Conservation (phyloP, 2,113 vertebrate genomes). For the Chloropsis cyanopogon region DNA sequence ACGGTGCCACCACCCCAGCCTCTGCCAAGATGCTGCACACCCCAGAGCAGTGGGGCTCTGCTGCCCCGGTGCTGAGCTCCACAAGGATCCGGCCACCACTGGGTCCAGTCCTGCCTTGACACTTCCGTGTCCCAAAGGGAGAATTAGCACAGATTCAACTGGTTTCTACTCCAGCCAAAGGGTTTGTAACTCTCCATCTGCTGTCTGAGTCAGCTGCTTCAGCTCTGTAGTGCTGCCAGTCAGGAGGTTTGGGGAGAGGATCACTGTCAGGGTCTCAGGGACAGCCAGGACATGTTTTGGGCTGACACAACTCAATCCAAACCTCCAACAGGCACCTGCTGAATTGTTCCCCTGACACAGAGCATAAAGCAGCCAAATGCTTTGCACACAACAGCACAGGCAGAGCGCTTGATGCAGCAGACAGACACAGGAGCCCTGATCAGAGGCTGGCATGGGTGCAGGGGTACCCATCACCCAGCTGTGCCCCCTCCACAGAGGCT, state of each 20-base stretch:
- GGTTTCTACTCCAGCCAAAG: neutral
- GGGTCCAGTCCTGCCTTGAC: accelerated
- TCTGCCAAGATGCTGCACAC: accelerated
- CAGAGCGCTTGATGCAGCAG: neutral
- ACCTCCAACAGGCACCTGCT: neutral
- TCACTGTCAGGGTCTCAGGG: neutral
- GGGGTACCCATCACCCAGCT: neutral
- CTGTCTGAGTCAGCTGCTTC: neutral
- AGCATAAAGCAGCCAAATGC: neutral
- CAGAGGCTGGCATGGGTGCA: neutral
- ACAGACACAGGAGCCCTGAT: neutral
- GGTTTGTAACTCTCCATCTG: neutral
- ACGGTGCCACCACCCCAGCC: accelerated
- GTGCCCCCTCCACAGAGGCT: neutral
- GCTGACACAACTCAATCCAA: neutral
- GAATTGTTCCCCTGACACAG: neutral
- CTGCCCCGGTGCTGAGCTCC: neutral
- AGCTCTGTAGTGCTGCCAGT: neutral
- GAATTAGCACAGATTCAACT: neutral
- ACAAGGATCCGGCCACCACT: accelerated
- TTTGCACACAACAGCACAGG: neutral
- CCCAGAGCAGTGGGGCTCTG: neutral
- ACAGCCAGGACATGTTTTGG: neutral
- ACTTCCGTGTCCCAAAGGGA: neutral
- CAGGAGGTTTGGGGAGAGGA: neutral